A percentile compares a stretch with the other conserved stretches of the same genome.
Evolutionary conservation across 2,888 invertebrate genomes (phyloP).

Genomic region (Tiphia femorata): DNA sequence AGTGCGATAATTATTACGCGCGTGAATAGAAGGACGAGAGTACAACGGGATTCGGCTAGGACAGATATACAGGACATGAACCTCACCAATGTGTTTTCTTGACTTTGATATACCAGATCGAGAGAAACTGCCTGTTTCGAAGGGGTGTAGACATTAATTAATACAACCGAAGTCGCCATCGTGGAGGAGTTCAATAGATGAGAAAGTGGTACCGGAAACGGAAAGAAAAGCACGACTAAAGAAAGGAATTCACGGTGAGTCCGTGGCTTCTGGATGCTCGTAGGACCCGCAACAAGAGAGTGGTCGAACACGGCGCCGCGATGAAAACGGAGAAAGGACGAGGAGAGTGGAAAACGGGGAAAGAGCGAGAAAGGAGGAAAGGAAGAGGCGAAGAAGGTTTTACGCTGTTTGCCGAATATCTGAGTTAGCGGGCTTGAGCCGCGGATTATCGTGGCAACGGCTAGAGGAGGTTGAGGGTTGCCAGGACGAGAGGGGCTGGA

Average conservation of each 20-base stretch:
- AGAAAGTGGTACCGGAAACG: not conserved
- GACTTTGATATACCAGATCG: conserved; percentile 23
- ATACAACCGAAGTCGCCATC: conserved; percentile 17
- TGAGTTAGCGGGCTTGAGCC: conserved; percentile 26
- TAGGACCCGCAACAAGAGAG: not conserved
- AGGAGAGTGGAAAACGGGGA: not conserved
- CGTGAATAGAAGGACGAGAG: no score
- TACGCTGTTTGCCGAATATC: conserved; percentile 14
- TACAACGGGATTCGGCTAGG: not conserved
- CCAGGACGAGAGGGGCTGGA: conserved; percentile 13
- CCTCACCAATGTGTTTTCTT: conserved; percentile 33
- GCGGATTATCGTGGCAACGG: conserved; percentile 27
- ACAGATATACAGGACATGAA: conserved; percentile 21
- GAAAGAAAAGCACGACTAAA: not conserved
- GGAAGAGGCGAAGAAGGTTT: conserved; percentile 17
- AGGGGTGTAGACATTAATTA: conserved; percentile 24
- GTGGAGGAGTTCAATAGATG: conserved; percentile 6
- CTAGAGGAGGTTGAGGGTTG: no score
- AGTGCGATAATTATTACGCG: conserved; percentile 21
- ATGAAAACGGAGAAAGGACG: not conserved
- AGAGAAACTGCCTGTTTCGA: conserved; percentile 21
- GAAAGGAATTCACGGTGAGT: no score
- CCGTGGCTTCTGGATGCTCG: no score
- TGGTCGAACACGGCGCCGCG: not conserved
- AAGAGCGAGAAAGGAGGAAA: not conserved